These are phyloP conservation scores for Pangasianodon hypophthalmus DNA, from an alignment of 2,113 vertebrate species.

Conservation along the genomic window DNA sequence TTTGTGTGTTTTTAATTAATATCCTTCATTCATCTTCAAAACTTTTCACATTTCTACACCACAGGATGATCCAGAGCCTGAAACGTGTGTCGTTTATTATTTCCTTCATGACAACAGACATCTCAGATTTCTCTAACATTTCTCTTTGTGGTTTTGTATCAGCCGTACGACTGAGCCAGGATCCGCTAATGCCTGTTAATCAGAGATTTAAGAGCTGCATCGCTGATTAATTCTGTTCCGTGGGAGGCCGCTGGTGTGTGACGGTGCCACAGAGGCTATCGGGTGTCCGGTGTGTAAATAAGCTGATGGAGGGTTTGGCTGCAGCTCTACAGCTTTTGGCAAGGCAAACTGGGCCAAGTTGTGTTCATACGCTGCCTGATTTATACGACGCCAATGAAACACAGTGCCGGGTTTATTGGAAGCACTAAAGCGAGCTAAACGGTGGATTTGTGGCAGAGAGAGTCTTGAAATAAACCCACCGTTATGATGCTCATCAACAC, in stretches of 20 bases:
- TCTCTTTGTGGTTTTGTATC: neutral
- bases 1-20: neutral
- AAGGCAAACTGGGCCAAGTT: conserved; percentile 14
- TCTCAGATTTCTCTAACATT: neutral
- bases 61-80: neutral
- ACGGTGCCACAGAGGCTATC: conserved; percentile 23
- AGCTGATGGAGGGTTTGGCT: conserved; percentile 16
- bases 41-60: neutral
- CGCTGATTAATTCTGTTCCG: conserved; percentile 22
- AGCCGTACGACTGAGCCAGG: neutral
- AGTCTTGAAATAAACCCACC: conserved; percentile 36
- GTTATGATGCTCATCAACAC: neutral
- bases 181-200: neutral
- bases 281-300: conserved; percentile 24
- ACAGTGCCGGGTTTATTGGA: conserved; percentile 32
- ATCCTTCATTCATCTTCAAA: neutral
- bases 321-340: conserved; percentile 15
- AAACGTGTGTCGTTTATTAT: neutral
- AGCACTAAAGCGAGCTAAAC: conserved; percentile 29
- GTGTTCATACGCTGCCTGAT: conserved; percentile 44
- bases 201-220: conserved; percentile 27
- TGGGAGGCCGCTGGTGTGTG: conserved; percentile 6
- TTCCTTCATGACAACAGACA: neutral
- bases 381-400: conserved; percentile 25
- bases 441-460: conserved; percentile 9